Evolutionary conservation across 2,888 invertebrate species (phyloP).

Genomic region (Eupithecia subumbrata): DNA sequence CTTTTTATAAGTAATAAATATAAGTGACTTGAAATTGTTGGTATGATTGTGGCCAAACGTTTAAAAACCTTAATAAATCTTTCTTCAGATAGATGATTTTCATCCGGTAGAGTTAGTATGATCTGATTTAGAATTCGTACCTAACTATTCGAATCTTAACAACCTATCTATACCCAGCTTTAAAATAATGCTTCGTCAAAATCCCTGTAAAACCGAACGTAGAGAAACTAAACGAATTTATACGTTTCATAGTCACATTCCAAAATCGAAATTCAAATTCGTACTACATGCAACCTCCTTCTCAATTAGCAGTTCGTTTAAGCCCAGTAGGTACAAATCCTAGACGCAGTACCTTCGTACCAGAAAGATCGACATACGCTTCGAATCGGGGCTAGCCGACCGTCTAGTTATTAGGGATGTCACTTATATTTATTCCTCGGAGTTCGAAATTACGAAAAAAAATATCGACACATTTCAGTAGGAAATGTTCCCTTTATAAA

Average conservation of each 20-base stretch:
- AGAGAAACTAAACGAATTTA: background rate
- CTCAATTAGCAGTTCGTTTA: constrained; percentile 22
- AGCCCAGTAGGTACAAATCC: constrained; percentile 19
- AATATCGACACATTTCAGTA: background rate
- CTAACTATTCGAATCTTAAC: background rate
- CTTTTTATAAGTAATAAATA: background rate
- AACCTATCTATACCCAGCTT: background rate
- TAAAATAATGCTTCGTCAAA: background rate
- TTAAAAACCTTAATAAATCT: background rate
- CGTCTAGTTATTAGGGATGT: constrained; percentile 50
- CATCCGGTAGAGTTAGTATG: background rate
- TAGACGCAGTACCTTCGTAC: constrained; percentile 35
- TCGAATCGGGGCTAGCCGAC: constrained; percentile 73
- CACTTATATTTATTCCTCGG: background rate
- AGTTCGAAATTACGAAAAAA: background rate
- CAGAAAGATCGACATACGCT: constrained; percentile 58
- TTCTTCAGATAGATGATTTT: background rate
- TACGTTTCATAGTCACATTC: background rate
- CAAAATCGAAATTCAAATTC: constrained; percentile 3
- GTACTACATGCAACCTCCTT: constrained; percentile 1
- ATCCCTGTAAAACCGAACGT: background rate
- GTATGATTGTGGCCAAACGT: background rate
- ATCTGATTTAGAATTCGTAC: no score
- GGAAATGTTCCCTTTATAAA: background rate
- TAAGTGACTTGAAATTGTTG: background rate